These are phyloP conservation scores for Galbula dea DNA, from an alignment of 2,113 vertebrate species.

Conservation along the genomic window DNA sequence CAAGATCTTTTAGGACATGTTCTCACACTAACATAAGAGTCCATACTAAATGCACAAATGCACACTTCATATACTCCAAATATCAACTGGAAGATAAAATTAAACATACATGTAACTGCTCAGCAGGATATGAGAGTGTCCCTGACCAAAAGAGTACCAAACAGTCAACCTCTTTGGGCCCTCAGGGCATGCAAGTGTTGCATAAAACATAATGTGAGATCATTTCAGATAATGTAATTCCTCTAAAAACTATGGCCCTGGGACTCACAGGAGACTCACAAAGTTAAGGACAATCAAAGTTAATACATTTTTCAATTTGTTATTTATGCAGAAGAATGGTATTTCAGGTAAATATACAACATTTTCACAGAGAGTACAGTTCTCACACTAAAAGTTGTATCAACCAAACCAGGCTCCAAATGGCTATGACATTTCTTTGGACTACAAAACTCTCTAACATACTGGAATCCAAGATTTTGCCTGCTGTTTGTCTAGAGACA, in stretches of 20 bases:
- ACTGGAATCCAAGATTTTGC: not conserved
- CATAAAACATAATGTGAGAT: not conserved
- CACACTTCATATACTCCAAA: not conserved
- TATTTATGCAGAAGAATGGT: not conserved
- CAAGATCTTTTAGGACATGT: not conserved
- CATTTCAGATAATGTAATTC: not conserved
- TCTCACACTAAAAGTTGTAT: not conserved
- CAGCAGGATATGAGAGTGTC: not conserved
- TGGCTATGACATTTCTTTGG: not conserved
- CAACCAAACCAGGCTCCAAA: not conserved
- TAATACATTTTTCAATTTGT: not conserved
- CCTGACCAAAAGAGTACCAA: not conserved
- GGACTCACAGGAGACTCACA: not conserved
- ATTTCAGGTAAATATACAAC: not conserved
- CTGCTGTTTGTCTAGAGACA: not conserved
- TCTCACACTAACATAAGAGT: not conserved
- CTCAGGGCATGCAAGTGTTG: not conserved
- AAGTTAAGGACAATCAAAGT: not conserved
- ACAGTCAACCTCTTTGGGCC: not conserved
- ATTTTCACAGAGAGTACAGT: not conserved
- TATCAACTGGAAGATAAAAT: not conserved
- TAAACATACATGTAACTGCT: not conserved
- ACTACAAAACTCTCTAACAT: not conserved
- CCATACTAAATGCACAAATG: not conserved
- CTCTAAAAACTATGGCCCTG: not conserved